phyloP scores from a whole-genome alignment of 2,888 invertebrate genomes.

The Branchipolynoe longqiensis region DNA sequence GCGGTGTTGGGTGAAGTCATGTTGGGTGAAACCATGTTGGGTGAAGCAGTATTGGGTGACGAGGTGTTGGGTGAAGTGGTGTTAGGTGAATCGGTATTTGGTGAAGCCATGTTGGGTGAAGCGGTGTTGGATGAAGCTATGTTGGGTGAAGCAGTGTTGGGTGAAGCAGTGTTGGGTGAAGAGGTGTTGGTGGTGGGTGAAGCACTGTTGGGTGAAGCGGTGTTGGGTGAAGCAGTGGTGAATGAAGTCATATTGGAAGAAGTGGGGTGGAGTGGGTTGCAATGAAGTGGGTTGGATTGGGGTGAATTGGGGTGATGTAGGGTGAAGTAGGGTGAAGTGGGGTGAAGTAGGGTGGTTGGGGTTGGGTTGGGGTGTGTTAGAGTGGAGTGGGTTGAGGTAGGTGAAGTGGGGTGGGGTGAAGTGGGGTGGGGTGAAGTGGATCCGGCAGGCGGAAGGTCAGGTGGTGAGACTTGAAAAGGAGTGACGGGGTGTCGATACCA shows the following conservation, averaged over 20 bases:
- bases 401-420: neutral
- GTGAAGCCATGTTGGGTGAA: neutral
- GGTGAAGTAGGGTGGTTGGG: neutral
- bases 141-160: neutral
- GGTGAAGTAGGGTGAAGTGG: neutral
- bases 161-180: constrained; percentile 1
- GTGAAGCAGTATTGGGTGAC: neutral
- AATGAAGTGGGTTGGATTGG: neutral
- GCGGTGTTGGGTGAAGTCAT: neutral
- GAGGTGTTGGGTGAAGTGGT: neutral
- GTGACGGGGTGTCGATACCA: no score
- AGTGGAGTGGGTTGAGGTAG: no score
- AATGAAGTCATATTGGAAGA: neutral
- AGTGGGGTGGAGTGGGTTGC: neutral
- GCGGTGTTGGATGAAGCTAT: no score
- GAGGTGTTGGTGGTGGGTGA: no score
- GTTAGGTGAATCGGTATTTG: neutral
- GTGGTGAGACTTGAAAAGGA: no score
- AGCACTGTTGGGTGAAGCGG: no score
- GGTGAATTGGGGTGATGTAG: neutral
- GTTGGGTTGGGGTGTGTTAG: neutral
- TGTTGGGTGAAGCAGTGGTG: constrained; percentile 4
- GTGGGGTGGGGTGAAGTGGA: neutral
- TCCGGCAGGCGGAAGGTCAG: neutral
- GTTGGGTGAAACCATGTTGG: neutral